phyloP scores from a whole-genome alignment of 2,797 vertebrate species.

The Aphelocoma californica region DNA sequence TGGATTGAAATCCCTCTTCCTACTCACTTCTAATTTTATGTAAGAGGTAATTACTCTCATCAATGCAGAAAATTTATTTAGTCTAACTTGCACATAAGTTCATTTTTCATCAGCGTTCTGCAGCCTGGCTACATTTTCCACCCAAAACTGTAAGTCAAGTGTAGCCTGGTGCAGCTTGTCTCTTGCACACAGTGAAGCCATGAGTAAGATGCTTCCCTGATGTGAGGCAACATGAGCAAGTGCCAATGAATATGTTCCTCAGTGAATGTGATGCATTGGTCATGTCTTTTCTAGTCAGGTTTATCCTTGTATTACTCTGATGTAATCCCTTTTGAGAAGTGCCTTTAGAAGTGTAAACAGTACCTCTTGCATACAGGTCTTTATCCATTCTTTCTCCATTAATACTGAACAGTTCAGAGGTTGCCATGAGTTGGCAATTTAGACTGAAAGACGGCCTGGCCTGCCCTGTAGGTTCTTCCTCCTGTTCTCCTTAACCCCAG shows the following conservation, averaged over 20 bases:
- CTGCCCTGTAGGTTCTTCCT: neutral
- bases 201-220: neutral
- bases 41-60: neutral
- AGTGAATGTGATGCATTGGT: neutral
- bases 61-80: neutral
- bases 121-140: neutral
- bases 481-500: neutral
- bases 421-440: neutral
- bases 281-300: neutral
- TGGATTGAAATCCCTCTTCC: neutral
- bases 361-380: neutral
- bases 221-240: neutral
- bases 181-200: neutral
- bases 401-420: neutral
- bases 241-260: neutral
- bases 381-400: neutral
- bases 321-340: neutral
- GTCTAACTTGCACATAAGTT: neutral
- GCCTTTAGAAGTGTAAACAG: neutral
- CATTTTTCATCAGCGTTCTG: neutral
- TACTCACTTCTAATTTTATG: neutral
- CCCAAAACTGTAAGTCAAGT: neutral
- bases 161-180: neutral
- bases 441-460: neutral
- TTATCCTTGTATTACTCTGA: neutral